Evolutionary conservation across 2,888 invertebrate species (phyloP), one percentile per base, ranked within the genome.

Genomic region (Crematogaster levior): DNA sequence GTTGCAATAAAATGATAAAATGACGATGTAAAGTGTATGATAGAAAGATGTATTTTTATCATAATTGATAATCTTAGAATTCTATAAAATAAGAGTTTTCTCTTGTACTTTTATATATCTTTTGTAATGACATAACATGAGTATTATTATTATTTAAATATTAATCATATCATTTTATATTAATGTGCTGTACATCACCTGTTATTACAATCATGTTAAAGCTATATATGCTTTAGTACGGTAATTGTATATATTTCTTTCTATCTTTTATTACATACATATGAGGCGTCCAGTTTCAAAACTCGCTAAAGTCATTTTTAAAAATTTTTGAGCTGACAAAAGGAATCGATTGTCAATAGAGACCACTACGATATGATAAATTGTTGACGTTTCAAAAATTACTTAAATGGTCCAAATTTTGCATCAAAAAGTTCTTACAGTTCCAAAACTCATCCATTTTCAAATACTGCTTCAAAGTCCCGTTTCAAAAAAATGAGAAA

Each of bases 51-150:
- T 63, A 0, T 24, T 12, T 7, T 12, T 60, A 34, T 60, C 0
- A 9, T 43, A 27, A 15, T 24, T 56, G 12, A 56, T 53, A 18
- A 18, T 43, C 24, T 37, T 58, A n/a, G 21, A 30, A 40, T 7
- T 27, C 0, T 74, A 24, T 24, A 24, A 40, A 15, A 58, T 12
- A 15, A 24, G n/a, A 21, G 6, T 10, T 68, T 21, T 18, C 15
- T 43, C 21, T 73, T 60, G 10, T 34, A 73, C 15, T 21, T 61
- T 61, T 73, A 9, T 73, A 73, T 30, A 21, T 58, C 12, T 73
- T 46, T 56, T 43, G 6, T 34, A 43, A 66, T 43, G 27, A n/a
- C n/a, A n/a, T 12, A 3, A 15, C 53, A n/a, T 40, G 10, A n/a
- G 12, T 37, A 40, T 66, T 21, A 24, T 77, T 51, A 48, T 34